Evolutionary conservation across 2,888 invertebrate genomes (phyloP), one percentile per base, ranked within the genome.

Genomic region (Diadegma fenestrale): DNA sequence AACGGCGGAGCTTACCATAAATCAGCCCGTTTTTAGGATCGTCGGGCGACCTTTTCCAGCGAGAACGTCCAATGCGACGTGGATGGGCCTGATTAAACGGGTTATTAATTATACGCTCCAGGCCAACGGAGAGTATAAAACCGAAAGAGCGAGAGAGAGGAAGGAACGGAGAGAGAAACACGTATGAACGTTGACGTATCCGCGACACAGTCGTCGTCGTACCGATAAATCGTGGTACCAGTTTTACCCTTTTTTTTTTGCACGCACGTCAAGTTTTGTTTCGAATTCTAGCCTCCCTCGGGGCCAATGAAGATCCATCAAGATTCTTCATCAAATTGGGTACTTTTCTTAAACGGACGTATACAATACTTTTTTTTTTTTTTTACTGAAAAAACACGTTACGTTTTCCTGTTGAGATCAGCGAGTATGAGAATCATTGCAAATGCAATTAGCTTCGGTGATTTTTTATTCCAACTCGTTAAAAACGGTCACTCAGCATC

Each of bases 21-120:
- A 92, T 92, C 92, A 92, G 90, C 84, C 64, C 87, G 89, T 91
- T 90, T 91, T 91, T 91, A 90, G 89, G 82, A 84, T 75, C 76
- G 77, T 58, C 87, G 86, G 80, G 82, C 86, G 87, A 63, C 84
- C 87, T 88, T 90, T 87, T 87, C 87, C 84, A 80, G 82, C 86
- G 75, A 63, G 61, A 83, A 86, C 82, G 86, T 87, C 85, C 66
- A 87, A 82, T 82, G 68, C 88, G 84, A 87, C 89, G 89, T 89
- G 88, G 89, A 88, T 88, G 88, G 88, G 88, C 79, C 90, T 91
- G 92, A 92, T 92, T 92, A 92, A 92, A 91, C 88, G 91, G 91
- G 90, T 92, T 92, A 92, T 92, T 92, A 92, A 92, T 92, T 92
- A 91, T 90, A 84, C 88, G 82, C 88, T 85, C 86, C 87, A 85